Conservation (phyloP, 2,113 vertebrate species). For the Dromiciops gliroides region DNA sequence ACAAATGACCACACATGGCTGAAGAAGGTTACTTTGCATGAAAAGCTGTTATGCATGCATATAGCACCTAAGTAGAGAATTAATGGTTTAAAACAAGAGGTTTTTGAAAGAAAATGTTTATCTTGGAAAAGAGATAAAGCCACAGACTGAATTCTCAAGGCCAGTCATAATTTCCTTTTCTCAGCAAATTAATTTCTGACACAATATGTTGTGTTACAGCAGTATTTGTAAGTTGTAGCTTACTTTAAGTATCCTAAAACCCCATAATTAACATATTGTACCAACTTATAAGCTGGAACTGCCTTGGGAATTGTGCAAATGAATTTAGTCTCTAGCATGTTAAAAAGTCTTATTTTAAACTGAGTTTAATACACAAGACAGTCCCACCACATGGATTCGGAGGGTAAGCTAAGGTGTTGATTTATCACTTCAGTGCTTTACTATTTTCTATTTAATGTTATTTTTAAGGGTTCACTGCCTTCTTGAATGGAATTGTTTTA, state of each 20-base stretch:
- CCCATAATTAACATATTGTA: neutral
- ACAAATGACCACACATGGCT: neutral
- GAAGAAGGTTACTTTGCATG: neutral
- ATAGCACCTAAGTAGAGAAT: slow-evolving; percentile 8
- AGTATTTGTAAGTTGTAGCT: neutral
- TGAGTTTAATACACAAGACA: slow-evolving; percentile 24
- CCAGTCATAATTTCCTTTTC: neutral
- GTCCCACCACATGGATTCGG: neutral
- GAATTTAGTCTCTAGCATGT: slow-evolving; percentile 4
- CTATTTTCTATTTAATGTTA: slow-evolving; percentile 45
- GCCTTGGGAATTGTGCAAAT: neutral
- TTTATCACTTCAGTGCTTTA: slow-evolving; percentile 13
- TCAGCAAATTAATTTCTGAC: neutral
- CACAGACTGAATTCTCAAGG: slow-evolving; percentile 25
- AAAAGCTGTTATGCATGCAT: neutral
- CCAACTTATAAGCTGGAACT: neutral
- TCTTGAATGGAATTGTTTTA: neutral
- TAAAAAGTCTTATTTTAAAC: slow-evolving; percentile 4
- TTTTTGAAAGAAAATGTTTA: slow-evolving; percentile 22
- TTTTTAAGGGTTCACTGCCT: slow-evolving; percentile 18
- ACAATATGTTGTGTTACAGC: neutral
- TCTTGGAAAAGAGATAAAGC: slow-evolving; percentile 38
- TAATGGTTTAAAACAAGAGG: slow-evolving; percentile 50
- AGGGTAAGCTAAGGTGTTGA: slow-evolving; percentile 5
- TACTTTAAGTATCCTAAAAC: neutral